Percentiles rank a stretch among this genome's conserved stretches.
These are phyloP conservation scores for Halcyon senegalensis DNA, from an alignment of 2,113 vertebrate genomes.

Conservation along the genomic window DNA sequence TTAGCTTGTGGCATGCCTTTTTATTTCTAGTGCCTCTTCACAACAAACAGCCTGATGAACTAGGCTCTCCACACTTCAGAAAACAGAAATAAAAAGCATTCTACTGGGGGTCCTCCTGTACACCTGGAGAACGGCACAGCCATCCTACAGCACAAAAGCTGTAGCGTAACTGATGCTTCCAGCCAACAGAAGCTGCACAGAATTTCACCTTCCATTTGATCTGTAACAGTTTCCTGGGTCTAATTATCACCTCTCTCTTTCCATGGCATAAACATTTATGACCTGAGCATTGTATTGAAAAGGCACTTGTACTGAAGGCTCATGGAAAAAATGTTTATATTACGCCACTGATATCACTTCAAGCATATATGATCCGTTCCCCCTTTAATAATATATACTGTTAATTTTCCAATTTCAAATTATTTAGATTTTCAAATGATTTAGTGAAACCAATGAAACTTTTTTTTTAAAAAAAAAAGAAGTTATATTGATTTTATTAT, in stretches of 20 bases:
- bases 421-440: background rate
- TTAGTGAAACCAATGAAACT: background rate
- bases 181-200: background rate
- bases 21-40: background rate
- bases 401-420: background rate
- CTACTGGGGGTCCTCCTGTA: background rate
- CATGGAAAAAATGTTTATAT: background rate
- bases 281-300: background rate
- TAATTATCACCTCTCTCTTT: background rate
- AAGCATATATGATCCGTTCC: rapidly evolving
- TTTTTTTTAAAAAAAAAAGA: background rate
- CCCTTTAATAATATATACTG: background rate
- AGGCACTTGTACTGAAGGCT: background rate
- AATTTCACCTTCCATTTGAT: background rate
- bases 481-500: background rate
- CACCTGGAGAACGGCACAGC: background rate
- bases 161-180: background rate
- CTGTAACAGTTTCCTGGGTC: background rate
- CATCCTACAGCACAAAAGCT: background rate
- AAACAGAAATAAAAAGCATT: background rate
- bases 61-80: background rate
- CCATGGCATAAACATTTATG: background rate
- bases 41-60: background rate
- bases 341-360: background rate
- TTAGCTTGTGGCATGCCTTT: background rate